Evolutionary conservation across 1,140 invertebrate genomes (phyloP).

Genomic region (Ruditapes philippinarum): DNA sequence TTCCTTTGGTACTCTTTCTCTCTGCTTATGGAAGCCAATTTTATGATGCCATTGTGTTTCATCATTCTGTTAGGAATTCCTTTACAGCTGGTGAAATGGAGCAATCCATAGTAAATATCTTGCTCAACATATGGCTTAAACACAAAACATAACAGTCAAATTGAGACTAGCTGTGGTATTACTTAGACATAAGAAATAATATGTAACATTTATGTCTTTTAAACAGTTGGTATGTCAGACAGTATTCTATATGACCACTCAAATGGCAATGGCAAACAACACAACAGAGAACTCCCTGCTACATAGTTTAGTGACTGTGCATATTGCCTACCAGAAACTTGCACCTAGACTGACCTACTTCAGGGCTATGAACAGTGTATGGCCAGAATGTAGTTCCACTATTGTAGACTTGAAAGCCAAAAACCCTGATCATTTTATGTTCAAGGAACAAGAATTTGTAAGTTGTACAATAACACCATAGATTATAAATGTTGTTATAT

Average conservation of each 20-base stretch:
- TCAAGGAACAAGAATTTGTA: slow-evolving; percentile 51
- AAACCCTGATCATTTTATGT: slow-evolving; percentile 37
- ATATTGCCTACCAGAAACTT: background rate
- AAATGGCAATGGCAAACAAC: background rate
- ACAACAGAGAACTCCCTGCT: background rate
- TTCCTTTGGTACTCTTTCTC: no score
- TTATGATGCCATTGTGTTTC: no score
- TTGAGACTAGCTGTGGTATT: no score
- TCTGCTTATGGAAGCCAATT: no score
- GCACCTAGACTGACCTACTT: slow-evolving; percentile 17
- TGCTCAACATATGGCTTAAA: no score
- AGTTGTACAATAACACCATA: background rate
- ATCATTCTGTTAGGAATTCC: no score
- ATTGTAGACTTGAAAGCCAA: background rate
- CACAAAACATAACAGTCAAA: no score
- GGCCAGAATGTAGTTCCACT: slow-evolving; percentile 39
- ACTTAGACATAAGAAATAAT: no score
- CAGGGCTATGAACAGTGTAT: slow-evolving; percentile 26
- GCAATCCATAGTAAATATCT: no score
- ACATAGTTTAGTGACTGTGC: slow-evolving; percentile 1
- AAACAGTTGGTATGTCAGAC: slow-evolving; percentile 40
- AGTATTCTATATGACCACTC: background rate
- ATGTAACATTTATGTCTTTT: no score
- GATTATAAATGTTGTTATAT: background rate
- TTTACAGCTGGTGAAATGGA: no score